These are phyloP conservation scores for Caenorhabditis afra DNA, from an alignment of 2,888 invertebrate species.

Conservation along the genomic window DNA sequence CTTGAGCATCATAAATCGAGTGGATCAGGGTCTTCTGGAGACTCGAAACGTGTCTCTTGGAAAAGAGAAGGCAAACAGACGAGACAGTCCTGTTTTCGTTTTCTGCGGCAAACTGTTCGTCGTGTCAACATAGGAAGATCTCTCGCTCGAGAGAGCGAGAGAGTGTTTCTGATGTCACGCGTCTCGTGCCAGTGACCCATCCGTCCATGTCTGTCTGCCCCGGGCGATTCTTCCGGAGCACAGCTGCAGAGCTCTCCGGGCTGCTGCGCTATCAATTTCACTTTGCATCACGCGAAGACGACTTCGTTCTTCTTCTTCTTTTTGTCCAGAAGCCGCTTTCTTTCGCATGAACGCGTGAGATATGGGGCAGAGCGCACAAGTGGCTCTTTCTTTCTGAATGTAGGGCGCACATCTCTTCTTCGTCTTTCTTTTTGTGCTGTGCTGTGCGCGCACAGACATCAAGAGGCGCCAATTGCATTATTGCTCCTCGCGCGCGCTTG, in stretches of 20 bases:
- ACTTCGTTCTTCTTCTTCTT: slow-evolving; percentile 17
- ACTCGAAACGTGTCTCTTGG: slow-evolving; percentile 17
- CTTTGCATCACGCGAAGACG: slow-evolving; percentile 44
- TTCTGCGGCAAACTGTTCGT: slow-evolving; percentile 23
- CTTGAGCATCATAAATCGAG: background rate
- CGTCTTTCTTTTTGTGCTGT: too few relatives aligned
- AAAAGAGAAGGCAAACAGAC: slow-evolving; percentile 17
- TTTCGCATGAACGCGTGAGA: slow-evolving; percentile 38
- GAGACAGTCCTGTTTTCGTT: slow-evolving; percentile 37
- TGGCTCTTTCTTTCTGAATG: slow-evolving; percentile 28
- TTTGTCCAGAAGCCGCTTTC: slow-evolving; percentile 6
- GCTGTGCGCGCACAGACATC: slow-evolving; percentile 26
- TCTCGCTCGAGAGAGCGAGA: background rate
- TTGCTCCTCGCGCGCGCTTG: slow-evolving; percentile 37
- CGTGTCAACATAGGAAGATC: slow-evolving; percentile 38
- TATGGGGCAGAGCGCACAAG: slow-evolving; percentile 15
- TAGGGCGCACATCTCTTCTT: slow-evolving; percentile 3
- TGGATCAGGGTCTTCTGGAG: slow-evolving; percentile 16
- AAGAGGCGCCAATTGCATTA: slow-evolving; percentile 54
- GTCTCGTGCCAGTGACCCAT: slow-evolving; percentile 27
- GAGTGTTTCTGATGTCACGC: slow-evolving; percentile 40
- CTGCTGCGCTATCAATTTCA: slow-evolving; percentile 51
- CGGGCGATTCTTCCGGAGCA: background rate
- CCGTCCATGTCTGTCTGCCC: slow-evolving; percentile 3
- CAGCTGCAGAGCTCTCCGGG: background rate